Base-by-base conservation (phyloP, 1,140 invertebrate species). In the Gonioctena quinquepunctata region DNA sequence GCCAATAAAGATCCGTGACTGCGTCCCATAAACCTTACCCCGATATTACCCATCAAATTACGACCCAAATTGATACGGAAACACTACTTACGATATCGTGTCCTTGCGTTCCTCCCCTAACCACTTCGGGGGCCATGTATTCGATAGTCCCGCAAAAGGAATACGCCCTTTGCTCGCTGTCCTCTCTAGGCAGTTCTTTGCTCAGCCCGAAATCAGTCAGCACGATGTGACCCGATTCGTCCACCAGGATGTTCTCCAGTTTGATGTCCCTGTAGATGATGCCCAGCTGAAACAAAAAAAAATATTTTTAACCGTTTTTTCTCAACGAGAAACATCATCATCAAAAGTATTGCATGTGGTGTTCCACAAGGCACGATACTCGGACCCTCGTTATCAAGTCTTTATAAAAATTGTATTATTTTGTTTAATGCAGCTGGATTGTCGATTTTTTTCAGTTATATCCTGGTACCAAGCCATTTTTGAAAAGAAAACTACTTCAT, bases 81-180 rank as follows among this genome's bases (percentile, higher is more conserved):
- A n/a, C n/a, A n/a, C n/a, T n/a, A 91, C 91, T 93, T 83, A 94
- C 93, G 81, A 94, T 92, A 89, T 96, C 93, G 83, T 97, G 95
- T 26, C 95, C 95, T 62, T 90, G 88, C 49, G 88, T 89, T 64
- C 92, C 91, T 56, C 92, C 92, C 71, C 90, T 86, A 26, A 97
- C 93, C 13, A 97, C 93, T 84, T 97, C 96, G 1, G 96, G 96
- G 2, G 95, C 94, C 95, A 96, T 97, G 80, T 96, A 96, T 81
- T 99, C 97, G 71, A 99, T 95, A 52, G 97, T 99, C 19, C 97
- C 97, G 84, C 97, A 99, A 85, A 98, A 99, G 18, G 96, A 98
- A 85, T 96, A 97, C 0, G 97, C 94, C 76, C 96, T 87, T 77
- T 90, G 90, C 75, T 92, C 88, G 50, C 71, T 71, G 81, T 90